Base-by-base conservation (phyloP, 2,888 invertebrate species). In the Harpagoxenus sublaevis region DNA sequence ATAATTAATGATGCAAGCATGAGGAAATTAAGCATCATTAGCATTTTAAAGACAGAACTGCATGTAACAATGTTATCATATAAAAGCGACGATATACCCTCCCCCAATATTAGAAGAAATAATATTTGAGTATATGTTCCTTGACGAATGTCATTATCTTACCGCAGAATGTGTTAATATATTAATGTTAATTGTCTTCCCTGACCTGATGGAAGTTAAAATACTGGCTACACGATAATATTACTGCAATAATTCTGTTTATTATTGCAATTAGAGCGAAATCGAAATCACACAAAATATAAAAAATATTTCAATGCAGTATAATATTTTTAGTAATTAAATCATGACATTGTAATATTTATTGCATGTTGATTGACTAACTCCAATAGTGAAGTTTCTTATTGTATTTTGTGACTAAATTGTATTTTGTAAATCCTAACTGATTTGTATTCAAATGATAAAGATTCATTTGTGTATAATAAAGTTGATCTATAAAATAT, bases 161-260 rank as follows among this genome's bases (percentile, higher is more conserved):
- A 35, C 35, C 0, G 0, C 42, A 35, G 9, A 45, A 5, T 57
- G 31, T 57, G 42, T 23, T 65, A 66, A 66, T 66, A 66, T 66
- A 23, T 42, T 68, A 70, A 57, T 39, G 2, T 70, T 62, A 51
- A 73, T 71, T 51, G 60, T 73, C 74, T 73, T 81, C 60, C 74
- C 18, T 60, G 31, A n/a, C 31, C 10, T 18, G 15, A 71, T 28
- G 12, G 48, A 70, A 55, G 15, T 45, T 42, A 31, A 75, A 78
- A 70, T 15, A 31, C 18, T 35, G 6, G 0, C 6, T 60, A 12
- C 1, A 18, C 9, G 9, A 53, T 53, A 23, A 53, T 5, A 45
- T 57, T 79, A 70, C n/a, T 70, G 35, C 10, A 23, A 63, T 51
- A 75, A 45, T 28, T 45, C 8, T 57, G 15, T 60, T 35, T n/a